These are phyloP conservation scores for Microctenopoma steveboyesi DNA, from an alignment of 2,797 vertebrate species.

Conservation along the genomic window DNA sequence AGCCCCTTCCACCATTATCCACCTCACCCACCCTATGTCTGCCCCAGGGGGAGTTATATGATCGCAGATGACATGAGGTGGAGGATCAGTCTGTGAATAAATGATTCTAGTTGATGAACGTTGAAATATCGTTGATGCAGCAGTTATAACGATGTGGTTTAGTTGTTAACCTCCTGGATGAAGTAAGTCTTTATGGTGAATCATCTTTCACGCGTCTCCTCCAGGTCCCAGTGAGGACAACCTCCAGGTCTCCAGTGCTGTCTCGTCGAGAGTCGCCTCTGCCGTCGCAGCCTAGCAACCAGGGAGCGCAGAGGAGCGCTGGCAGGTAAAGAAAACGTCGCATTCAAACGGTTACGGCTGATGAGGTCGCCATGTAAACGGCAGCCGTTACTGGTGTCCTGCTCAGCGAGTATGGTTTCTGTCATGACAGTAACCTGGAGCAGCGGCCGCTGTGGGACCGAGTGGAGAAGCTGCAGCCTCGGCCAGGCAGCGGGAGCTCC, in stretches of 20 bases:
- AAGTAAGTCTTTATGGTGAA: no score
- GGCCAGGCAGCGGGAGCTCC: conserved; percentile 92
- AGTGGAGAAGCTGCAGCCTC: conserved; percentile 85
- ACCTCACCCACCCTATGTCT: conserved; percentile 8
- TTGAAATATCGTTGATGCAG: no score
- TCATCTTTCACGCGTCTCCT: conserved; percentile 15
- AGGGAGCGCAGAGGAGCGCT: conserved; percentile 88
- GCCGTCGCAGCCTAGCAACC: conserved; percentile 90
- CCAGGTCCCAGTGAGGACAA: conserved; percentile 96
- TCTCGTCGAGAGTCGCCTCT: conserved; percentile 95
- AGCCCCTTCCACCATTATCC: conserved; percentile 9
- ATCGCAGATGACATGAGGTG: neutral
- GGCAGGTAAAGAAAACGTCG: conserved; percentile 80
- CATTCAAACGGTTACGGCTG: neutral
- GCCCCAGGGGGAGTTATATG: neutral
- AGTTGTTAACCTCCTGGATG: no score
- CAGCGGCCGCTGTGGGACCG: conserved; percentile 92
- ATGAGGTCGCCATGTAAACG: neutral
- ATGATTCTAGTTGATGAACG: no score
- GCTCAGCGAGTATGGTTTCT: no score
- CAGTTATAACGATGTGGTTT: no score
- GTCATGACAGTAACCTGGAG: conserved; percentile 83
- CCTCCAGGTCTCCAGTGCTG: conserved; percentile 93
- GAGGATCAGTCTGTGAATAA: no score
- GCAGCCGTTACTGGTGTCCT: no score